These are phyloP conservation scores for Lasiurus borealis DNA, from an alignment of 2,113 vertebrate genomes.

Conservation along the genomic window DNA sequence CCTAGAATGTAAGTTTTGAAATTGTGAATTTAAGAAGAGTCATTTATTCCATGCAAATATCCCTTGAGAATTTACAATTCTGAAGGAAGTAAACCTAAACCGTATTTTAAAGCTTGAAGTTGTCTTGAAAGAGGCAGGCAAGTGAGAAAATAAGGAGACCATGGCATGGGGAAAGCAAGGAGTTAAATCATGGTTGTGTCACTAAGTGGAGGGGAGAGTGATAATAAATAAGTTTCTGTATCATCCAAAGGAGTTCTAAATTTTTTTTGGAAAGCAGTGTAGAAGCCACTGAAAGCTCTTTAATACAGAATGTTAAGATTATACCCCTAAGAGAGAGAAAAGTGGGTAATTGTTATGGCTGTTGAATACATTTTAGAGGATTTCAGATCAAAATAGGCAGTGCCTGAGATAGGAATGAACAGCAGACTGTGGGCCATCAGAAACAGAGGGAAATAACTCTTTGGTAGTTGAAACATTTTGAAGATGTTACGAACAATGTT, in stretches of 20 bases:
- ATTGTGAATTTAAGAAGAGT: neutral
- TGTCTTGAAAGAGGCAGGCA: neutral
- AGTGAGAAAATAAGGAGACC: neutral
- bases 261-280: neutral
- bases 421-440: neutral
- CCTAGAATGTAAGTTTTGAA: neutral
- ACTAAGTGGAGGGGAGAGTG: neutral
- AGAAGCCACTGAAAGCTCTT: neutral
- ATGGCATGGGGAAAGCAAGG: neutral
- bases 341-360: neutral
- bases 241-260: neutral
- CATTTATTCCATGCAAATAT: neutral
- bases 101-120: neutral
- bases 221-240: neutral
- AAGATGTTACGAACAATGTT: neutral
- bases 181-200: neutral
- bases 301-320: neutral
- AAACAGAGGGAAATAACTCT: neutral
- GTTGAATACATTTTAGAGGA: neutral
- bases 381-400: neutral
- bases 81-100: neutral
- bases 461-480: neutral
- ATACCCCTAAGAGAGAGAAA: neutral
- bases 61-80: neutral
- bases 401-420: neutral